Evolutionary conservation across 1,140 invertebrate species (phyloP), one percentile per base, ranked within the genome.

Genomic region (Lepidurus apus): DNA sequence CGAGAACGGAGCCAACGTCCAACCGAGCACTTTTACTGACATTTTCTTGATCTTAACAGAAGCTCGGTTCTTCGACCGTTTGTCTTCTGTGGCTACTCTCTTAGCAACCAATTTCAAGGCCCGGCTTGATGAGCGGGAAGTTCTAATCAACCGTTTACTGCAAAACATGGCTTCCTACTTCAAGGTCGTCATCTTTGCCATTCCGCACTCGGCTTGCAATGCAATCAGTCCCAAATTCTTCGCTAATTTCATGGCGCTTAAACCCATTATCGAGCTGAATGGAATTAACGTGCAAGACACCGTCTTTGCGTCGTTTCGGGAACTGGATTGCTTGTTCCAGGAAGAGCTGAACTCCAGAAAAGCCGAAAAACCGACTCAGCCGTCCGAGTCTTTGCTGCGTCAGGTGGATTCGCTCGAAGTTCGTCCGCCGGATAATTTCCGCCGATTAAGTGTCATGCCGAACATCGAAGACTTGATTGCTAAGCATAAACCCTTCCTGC

Each of bases 401-500:
- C 9, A 10, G 3, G 0, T 24, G 13, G 76, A 77, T 7, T 11
- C 7, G 17, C 17, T 21, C 6, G 26, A 43, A 5, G 21, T 43
- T 7, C 11, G 13, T 17, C 79, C 79, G 34, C 79, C 79, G 7
- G 76, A 80, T 11, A 74, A 77, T 75, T 80, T 80, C 43, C 53
- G 79, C n/a, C 42, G 45, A 6, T 74, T 80, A 42, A 74, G 73
- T n/a, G 76, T 80, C 6, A 74, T 78, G 2, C 79, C 79, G 13
- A 45, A 47, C 77, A 44, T 73, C 21, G 76, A 80, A 34, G 79
- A 80, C 42, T 43, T 80, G 43, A 26, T n/a, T 21, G 9, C 42
- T 0, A 44, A 78, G 6, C 53, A 65, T 21, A 7, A 47, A 34
- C 80, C 80, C 5, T 86, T 86, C 79, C 79, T 89, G 2, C 81